Evolutionary conservation across 2,888 invertebrate genomes (phyloP), one percentile per base, ranked within the genome.

Genomic region (Hypselothyrea guttata): DNA sequence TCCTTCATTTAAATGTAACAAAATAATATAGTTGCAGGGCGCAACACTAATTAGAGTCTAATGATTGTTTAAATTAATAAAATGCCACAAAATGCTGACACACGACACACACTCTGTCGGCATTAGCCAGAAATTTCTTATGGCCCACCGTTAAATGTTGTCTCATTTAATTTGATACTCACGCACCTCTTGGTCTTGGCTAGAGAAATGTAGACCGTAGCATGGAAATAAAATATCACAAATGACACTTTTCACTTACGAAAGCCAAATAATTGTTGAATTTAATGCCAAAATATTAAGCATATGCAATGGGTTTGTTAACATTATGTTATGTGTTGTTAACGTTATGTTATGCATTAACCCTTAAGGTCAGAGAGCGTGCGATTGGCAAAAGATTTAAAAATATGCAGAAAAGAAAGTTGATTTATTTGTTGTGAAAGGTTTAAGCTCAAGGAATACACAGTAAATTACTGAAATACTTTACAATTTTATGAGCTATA

Each of bases 131-230:
- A 38, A 65, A 66, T 62, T 53, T 59, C 45, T 47, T 13, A 4
- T n/a, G 18, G 44, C 13, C 13, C 13, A 34, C 47, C 30, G 34
- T 58, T 51, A 37, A 27, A 11, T 41, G 31, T 4, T 30, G 9
- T n/a, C 42, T 22, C 18, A 52, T 49, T 34, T 81, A 85, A 85
- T 86, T 69, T 75, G 84, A 63, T 56, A 84, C 65, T 86, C 84
- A 85, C 84, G 86, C 71, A 22, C 22, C 22, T 22, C 22, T 22
- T 22, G 41, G 62, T n/a, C n/a, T n/a, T n/a, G n/a, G 9, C 53
- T 64, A 11, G 27, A 40, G 40, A 40, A 22, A 40, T 18, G 15
- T 34, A 22, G 18, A 12, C 1, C 22, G 8, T 8, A 22, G 18
- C 7, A 16, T 22, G 22, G 22, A 22, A 5, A 22, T 22, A 22